Evolutionary conservation across 2,888 invertebrate genomes (phyloP), one percentile per base, ranked within the genome.

Genomic region (Empis livida): DNA sequence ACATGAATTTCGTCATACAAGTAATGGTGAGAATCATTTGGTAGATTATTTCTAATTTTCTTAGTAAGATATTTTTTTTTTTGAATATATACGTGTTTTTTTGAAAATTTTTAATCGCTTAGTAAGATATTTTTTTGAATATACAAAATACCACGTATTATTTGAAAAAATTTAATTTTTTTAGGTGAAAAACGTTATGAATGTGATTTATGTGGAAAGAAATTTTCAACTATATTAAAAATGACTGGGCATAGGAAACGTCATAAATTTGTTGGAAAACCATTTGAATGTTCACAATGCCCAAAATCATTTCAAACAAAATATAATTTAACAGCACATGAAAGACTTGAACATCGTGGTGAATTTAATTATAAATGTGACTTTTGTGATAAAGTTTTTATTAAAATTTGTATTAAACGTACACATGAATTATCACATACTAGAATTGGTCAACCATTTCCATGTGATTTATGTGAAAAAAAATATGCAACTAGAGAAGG

Each of bases 331-430:
- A 27, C 41, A 23, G 41, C 41, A 20, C 41, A 41, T 27, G 27
- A 23, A 27, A 20, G 41, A 23, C 20, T 41, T 10, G 20, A 20
- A 10, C 41, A 41, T 41, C 20, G 20, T 11, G 41, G 41, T 14
- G 41, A 41, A 41, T 41, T n/a, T 27, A 41, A 41, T 41, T 41
- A 41, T 27, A 41, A 41, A 23, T 41, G 41, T 13, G 23, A 27
- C 14, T 41, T 27, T 14, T 41, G 41, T 14, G 41, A 41, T 27
- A 41, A 41, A 14, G 11, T 41, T 10, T 41, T 41, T 27, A 41
- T 41, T 11, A 20, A 41, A 41, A 27, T 27, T 27, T 5, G 11
- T 23, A 13, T 41, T 11, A 41, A 41, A 41, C 20, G 23, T 20
- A 3, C 27, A 4, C 41, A 41, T 27, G 23, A 41, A 41, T 10